Conservation (phyloP, 2,113 vertebrate genomes). For the Canis aureus region DNA sequence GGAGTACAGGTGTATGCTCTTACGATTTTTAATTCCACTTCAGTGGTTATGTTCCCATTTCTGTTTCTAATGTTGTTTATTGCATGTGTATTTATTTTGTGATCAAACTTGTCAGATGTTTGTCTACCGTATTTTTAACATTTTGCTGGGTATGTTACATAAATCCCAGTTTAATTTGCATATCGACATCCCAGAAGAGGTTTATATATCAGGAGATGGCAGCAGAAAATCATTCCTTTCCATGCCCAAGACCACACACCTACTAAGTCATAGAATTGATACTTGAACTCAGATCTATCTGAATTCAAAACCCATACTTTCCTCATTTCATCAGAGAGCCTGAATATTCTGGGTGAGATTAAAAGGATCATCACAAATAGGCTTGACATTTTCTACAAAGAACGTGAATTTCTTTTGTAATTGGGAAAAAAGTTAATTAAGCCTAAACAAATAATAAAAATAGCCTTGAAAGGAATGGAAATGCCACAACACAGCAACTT, state of each 20-base stretch:
- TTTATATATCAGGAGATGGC: not conserved
- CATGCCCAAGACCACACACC: fast-evolving
- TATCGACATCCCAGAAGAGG: not conserved
- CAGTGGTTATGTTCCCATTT: not conserved
- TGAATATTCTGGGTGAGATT: not conserved
- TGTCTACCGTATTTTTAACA: slow-evolving; percentile 13
- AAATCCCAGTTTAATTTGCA: slow-evolving; percentile 58
- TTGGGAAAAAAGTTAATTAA: slow-evolving; percentile 73
- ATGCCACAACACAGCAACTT: not conserved
- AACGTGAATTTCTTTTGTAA: slow-evolving; percentile 71
- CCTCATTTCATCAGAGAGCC: not conserved
- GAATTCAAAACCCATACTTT: not conserved
- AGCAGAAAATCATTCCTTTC: not conserved
- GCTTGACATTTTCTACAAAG: slow-evolving; percentile 72
- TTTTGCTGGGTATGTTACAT: slow-evolving; percentile 15
- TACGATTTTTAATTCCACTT: not conserved
- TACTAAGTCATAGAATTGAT: not conserved
- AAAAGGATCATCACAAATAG: slow-evolving; percentile 14
- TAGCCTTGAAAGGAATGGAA: slow-evolving; percentile 26
- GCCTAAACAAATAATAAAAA: slow-evolving; percentile 76
- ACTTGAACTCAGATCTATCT: slow-evolving; percentile 29
- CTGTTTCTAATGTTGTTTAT: not conserved
- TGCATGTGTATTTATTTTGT: not conserved
- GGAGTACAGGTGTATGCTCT: not conserved
- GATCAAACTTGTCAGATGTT: slow-evolving; percentile 47